Percentiles rank a stretch among this genome's conserved stretches.
Evolutionary conservation across 2,797 vertebrate species (phyloP).

Genomic region (Hydrolagus colliei): DNA sequence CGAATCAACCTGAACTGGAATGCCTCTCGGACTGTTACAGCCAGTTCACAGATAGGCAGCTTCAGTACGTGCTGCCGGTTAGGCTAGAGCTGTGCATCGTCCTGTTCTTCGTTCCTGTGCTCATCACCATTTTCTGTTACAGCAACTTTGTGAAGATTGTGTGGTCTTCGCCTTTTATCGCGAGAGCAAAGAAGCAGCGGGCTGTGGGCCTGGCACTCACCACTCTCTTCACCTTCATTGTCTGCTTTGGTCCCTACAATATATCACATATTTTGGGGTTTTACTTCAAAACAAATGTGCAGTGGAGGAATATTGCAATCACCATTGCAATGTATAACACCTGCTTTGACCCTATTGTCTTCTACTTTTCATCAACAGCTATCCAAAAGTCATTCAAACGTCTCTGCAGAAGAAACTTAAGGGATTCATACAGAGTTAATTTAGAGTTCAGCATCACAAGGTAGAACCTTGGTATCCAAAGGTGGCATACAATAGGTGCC

Average conservation of each 20-base stretch:
- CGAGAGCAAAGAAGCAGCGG: conserved; percentile 56
- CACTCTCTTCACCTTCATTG: conserved; percentile 70
- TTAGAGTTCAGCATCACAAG: too few relatives aligned
- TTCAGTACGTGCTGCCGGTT: conserved; percentile 62
- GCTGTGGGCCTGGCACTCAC: conserved; percentile 75
- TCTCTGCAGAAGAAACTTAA: too few relatives aligned
- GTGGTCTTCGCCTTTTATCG: conserved; percentile 61
- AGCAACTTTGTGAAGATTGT: conserved; percentile 72
- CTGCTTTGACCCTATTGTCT: conserved; percentile 76
- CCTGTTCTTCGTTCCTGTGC: conserved; percentile 74
- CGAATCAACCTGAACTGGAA: neutral
- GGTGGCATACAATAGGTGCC: too few relatives aligned
- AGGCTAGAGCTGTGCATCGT: conserved; percentile 73
- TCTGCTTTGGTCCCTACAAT: conserved; percentile 82
- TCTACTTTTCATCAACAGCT: conserved; percentile 75
- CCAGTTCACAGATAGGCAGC: conserved; percentile 57
- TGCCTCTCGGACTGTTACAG: conserved; percentile 57
- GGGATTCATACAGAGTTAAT: too few relatives aligned
- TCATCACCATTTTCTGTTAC: conserved; percentile 75
- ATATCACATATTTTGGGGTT: conserved; percentile 74
- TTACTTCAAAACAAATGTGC: conserved; percentile 49
- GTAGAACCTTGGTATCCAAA: too few relatives aligned
- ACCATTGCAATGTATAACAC: conserved; percentile 77
- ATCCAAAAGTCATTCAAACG: conserved; percentile 39
- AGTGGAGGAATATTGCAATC: conserved; percentile 66